A percentile compares a stretch with the other conserved stretches of the same genome.
Evolutionary conservation across 2,888 invertebrate genomes (phyloP).

Genomic region (Microctonus hyperodae): DNA sequence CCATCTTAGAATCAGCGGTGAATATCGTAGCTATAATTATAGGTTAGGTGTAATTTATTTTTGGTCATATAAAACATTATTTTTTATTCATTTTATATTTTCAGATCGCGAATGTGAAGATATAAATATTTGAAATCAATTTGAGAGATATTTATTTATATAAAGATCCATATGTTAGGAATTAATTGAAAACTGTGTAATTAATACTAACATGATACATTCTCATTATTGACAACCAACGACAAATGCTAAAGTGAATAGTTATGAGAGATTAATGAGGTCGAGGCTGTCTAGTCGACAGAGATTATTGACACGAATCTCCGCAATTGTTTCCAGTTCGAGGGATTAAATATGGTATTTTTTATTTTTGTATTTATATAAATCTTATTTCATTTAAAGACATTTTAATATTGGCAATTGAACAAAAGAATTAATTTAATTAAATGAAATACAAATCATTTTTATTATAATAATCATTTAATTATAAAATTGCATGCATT

Average conservation of each 20-base stretch:
- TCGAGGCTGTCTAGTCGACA: slow-evolving; percentile 39
- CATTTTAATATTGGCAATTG: neutral
- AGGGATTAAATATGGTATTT: slow-evolving; percentile 33
- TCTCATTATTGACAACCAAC: neutral
- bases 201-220: neutral
- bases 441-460: neutral
- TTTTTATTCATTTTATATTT: neutral
- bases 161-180: neutral
- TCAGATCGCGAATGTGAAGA: neutral
- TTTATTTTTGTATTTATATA: slow-evolving; percentile 32
- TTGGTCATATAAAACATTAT: neutral
- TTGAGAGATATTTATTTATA: slow-evolving; percentile 12
- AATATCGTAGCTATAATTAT: neutral
- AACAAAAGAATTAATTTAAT: neutral
- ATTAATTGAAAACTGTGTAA: neutral
- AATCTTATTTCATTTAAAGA: neutral
- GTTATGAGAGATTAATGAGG: slow-evolving; percentile 32
- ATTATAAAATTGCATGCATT: too few species aligned
- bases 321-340: slow-evolving; percentile 39
- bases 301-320: slow-evolving; percentile 36
- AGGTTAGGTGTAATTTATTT: neutral
- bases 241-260: neutral
- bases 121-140: neutral
- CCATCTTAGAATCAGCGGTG: neutral
- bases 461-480: neutral